Base-by-base conservation (phyloP, 2,113 vertebrate species). In the Aleadryas rufinucha region DNA sequence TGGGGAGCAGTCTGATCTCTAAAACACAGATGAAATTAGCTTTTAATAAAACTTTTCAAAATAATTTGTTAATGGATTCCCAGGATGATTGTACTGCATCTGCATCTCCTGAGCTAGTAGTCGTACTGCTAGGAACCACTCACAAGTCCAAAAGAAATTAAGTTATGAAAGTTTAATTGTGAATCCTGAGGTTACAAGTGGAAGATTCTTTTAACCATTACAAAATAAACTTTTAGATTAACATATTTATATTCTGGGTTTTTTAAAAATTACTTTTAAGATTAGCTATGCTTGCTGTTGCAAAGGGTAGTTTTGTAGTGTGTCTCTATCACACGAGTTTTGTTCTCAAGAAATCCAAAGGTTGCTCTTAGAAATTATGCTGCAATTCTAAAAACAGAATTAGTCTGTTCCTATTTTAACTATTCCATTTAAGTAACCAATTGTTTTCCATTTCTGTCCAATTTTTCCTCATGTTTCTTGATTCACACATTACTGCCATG, bases 171-270 rank as follows among this genome's bases (percentile, higher is more conserved):
- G 26, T 65, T 41, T 72, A 70, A 49, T 65, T 89, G 44, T 82
- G 37, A 87, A 77, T 44, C 84, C 16, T 35, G 28, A 74, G 37
- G 35, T n/a, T 78, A 39, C 24, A 82, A 75, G 27, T 63, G 30
- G 30, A 70, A 68, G 10, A 1, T 7, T n/a, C 75, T 70, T 77
- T 76, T 10, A 69, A 77, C 13, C 11, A 39, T 11, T 66, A 37
- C 28, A 82, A 85, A 87, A 7, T 1, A 74, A 61, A 61, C n/a
- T 42, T 60, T 28, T 39, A n/a, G 30, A 68, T 83, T 0, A 89
- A 76, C 42, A 47, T 47, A 78, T 26, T 66, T 0, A 6, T 60
- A 22, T 37, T 22, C 66, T 13, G 10, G 3, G 1, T 1, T 66
- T 74, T 22, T 30, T 0, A 1, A 18, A 28, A 59, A 27, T 18